Conservation (phyloP, 2,797 vertebrate species). For the Cynopterus sphinx region DNA sequence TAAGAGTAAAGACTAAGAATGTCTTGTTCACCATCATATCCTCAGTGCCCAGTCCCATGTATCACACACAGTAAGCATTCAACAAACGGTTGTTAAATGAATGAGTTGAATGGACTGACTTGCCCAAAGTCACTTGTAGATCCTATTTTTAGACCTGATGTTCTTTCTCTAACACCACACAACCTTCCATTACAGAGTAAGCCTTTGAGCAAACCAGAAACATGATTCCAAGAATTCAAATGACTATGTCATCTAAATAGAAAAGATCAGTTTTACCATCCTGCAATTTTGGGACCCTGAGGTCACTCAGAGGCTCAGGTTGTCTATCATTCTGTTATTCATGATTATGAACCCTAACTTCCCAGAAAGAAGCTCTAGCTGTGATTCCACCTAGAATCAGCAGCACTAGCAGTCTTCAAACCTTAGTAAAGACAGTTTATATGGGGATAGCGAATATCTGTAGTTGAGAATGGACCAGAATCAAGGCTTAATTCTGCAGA, state of each 20-base stretch:
- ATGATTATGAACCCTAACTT: background rate
- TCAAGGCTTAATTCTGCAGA: background rate
- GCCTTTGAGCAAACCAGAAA: background rate
- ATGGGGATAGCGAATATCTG: accelerated
- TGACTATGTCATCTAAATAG: background rate
- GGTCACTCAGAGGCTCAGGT: background rate
- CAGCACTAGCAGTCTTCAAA: background rate
- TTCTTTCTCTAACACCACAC: background rate
- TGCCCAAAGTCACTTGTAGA: background rate
- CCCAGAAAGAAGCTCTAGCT: background rate
- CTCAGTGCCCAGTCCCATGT: background rate
- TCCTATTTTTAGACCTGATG: background rate
- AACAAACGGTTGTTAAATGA: background rate
- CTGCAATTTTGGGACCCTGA: background rate
- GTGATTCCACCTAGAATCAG: background rate
- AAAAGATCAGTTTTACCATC: background rate
- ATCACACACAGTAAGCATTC: background rate
- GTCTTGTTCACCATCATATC: accelerated
- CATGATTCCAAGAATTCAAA: background rate
- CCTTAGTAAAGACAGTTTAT: background rate
- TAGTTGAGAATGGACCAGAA: background rate
- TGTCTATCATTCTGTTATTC: background rate
- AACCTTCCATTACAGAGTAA: background rate
- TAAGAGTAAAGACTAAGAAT: background rate
- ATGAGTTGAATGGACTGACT: background rate